Base-by-base conservation (phyloP, 2,797 vertebrate species). In the Enteromius trimaculatus region DNA sequence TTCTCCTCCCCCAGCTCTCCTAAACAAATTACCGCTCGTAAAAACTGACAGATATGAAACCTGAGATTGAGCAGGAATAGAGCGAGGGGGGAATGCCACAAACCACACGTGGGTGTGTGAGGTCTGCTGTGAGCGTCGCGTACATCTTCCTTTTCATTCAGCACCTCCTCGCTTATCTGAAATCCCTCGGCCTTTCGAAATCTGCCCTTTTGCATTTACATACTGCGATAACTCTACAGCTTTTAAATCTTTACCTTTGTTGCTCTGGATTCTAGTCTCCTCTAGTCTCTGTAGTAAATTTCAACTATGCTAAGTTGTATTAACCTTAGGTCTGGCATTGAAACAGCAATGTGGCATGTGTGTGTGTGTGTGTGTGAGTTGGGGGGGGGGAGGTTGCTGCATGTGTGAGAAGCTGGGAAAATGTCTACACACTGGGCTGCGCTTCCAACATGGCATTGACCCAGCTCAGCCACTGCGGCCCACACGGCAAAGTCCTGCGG, bases 11-110 rank as follows among this genome's bases (percentile, higher is more conserved):
- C 69, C 69, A 82, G 70, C 77, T 81, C 80, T 72, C 77, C 72
- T 80, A 79, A 86, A 88, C 86, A 79, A 87, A 87, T 88, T 86
- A 76, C 83, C 71, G 31, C 87, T 83, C n/a, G 74, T 87, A 85
- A 85, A 87, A 86, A 44, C 82, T 85, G 86, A 88, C 83, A 85
- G 85, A 82, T 75, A 75, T 82, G 85, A 86, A 77, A 86, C 75
- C 77, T 53, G 76, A 86, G 74, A 77, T 68, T 26, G 37, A 77
- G 75, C 80, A 72, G 80, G 44, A 79, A 79, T 79, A 21, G 23
- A 68, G 55, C 6, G 1, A 6, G 21, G 81, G 39, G 64, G 81
- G 51, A 34, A 39, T 0, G 3, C 39, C 58, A 0, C 70, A 75
- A 81, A 65, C 47, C 71, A 77, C 81, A 66, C 11, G 74, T 83